Conservation (phyloP, 2,888 invertebrate species). For the Thysanoteuthis rhombus region DNA sequence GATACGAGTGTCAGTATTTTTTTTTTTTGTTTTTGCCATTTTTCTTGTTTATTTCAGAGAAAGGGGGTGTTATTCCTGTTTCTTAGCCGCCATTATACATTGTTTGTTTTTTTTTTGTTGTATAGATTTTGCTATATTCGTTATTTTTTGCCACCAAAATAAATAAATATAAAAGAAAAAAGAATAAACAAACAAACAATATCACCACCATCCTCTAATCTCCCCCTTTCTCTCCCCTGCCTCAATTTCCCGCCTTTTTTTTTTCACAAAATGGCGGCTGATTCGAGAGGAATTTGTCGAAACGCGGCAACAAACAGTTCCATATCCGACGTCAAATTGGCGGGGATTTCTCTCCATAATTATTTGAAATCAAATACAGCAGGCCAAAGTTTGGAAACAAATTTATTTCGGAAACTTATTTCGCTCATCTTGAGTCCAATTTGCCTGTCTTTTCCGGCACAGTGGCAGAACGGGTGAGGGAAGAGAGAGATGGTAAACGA, state of each 20-base stretch:
- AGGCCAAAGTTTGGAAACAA: slow-evolving; percentile 12
- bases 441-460: not conserved
- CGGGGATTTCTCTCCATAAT: slow-evolving; percentile 12
- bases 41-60: too few species aligned
- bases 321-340: slow-evolving; percentile 12
- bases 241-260: not conserved
- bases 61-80: too few species aligned
- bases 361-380: slow-evolving; percentile 12
- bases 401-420: slow-evolving; percentile 12
- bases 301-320: not conserved
- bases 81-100: too few species aligned
- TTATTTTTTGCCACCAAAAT: too few species aligned
- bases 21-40: too few species aligned
- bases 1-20: too few species aligned
- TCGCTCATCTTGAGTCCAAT: not conserved
- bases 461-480: not conserved
- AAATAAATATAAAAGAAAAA: too few species aligned
- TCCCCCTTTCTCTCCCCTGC: not conserved
- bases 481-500: not conserved
- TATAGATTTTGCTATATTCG: too few species aligned
- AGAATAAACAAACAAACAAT: too few species aligned
- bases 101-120: too few species aligned
- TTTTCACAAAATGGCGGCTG: not conserved
- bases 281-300: slow-evolving; percentile 12
- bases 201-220: not conserved